Evolutionary conservation across 2,888 invertebrate genomes (phyloP).

Genomic region (Schizaphis graminum): DNA sequence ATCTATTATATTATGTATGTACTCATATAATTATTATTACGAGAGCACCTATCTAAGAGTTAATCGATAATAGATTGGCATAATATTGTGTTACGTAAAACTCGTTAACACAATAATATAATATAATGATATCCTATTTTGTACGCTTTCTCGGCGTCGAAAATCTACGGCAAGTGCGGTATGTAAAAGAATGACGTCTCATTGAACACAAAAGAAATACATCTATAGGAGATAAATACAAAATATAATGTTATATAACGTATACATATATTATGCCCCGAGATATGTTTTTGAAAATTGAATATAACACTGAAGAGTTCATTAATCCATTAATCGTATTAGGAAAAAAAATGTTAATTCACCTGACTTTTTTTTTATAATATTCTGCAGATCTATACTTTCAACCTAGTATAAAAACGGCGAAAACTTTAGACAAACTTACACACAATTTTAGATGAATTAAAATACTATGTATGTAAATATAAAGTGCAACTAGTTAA

Average conservation of each 20-base stretch:
- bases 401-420: not conserved
- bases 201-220: not conserved
- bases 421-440: not conserved
- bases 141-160: constrained; percentile 43
- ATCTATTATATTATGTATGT: not conserved
- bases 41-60: not conserved
- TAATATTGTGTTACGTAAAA: constrained; percentile 3
- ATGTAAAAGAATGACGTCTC: constrained; percentile 4
- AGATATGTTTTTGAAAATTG: not conserved
- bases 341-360: not conserved
- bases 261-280: no score
- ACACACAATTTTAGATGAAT: not conserved
- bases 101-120: not conserved
- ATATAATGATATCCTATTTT: not conserved
- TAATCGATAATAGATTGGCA: constrained; percentile 24
- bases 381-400: not conserved
- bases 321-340: not conserved
- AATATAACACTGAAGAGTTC: not conserved
- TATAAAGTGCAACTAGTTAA: not conserved
- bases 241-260: not conserved
- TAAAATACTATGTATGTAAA: not conserved
- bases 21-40: not conserved
- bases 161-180: not conserved
- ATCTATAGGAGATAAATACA: not conserved
- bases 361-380: not conserved